Evolutionary conservation across 2,888 invertebrate species (phyloP).

Genomic region (Platynereis dumerilii): DNA sequence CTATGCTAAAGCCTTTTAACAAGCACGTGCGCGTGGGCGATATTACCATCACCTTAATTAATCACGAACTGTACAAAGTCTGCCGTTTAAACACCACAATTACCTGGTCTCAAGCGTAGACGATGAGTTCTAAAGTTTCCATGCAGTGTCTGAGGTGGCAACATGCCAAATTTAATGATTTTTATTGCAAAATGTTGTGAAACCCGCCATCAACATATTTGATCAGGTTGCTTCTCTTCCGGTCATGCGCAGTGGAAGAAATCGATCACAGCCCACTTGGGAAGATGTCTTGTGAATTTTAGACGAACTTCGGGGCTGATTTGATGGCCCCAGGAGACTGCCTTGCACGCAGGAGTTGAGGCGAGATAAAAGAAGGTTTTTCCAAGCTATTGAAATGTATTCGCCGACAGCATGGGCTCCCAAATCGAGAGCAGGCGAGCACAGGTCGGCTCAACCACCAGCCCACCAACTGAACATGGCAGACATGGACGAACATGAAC

Average conservation of each 20-base stretch:
- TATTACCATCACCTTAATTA: too few relatives aligned
- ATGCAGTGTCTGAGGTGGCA: too few relatives aligned
- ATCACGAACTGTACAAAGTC: too few relatives aligned
- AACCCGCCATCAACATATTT: conserved; percentile 2
- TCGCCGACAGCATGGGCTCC: conserved; percentile 44
- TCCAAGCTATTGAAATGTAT: conserved; percentile 29
- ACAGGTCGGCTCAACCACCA: conserved; percentile 27
- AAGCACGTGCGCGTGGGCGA: too few relatives aligned
- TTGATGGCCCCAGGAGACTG: neutral
- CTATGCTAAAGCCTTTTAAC: too few relatives aligned
- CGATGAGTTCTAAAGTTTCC: too few relatives aligned
- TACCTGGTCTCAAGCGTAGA: too few relatives aligned
- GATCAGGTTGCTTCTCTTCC: neutral
- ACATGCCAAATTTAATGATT: too few relatives aligned
- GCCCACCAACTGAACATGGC: conserved; percentile 31
- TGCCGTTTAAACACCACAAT: too few relatives aligned
- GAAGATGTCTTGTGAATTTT: conserved; percentile 1
- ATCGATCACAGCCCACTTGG: neutral
- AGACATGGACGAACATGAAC: conserved; percentile 58
- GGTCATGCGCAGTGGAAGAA: neutral
- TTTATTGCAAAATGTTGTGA: too few relatives aligned
- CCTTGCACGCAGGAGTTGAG: too few relatives aligned
- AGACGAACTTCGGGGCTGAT: neutral
- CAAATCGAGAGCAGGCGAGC: conserved; percentile 36
- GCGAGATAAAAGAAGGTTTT: too few relatives aligned